Evolutionary conservation across 2,888 invertebrate genomes (phyloP).

Genomic region (Pimpla rufipes): DNA sequence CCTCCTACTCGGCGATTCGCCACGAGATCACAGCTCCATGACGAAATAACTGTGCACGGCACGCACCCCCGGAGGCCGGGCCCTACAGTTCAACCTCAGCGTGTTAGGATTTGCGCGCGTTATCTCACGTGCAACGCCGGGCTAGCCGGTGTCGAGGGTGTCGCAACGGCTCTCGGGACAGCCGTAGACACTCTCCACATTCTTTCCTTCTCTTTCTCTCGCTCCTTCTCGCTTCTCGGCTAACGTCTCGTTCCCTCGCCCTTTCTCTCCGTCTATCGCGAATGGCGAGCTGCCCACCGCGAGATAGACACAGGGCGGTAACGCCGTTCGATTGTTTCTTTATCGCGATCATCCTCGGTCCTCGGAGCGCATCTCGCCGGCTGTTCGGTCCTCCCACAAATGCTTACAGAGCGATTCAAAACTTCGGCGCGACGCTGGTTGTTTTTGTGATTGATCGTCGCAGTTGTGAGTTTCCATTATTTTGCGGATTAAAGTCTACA

Average conservation of each 20-base stretch:
- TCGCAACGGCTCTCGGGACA: constrained; percentile 42
- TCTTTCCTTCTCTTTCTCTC: constrained; percentile 21
- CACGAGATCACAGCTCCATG: constrained; percentile 67
- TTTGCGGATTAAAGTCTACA: too few relatives aligned
- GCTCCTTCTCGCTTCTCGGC: neutral
- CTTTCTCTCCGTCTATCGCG: constrained; percentile 40
- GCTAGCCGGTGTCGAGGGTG: constrained; percentile 39
- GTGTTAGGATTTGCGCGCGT: constrained; percentile 38
- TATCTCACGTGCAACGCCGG: constrained; percentile 39
- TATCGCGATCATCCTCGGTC: constrained; percentile 81
- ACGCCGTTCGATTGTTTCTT: constrained; percentile 82
- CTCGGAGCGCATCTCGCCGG: constrained; percentile 60
- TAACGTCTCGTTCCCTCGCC: neutral
- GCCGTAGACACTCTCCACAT: constrained; percentile 14
- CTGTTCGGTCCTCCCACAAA: constrained; percentile 70
- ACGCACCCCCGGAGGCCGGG: constrained; percentile 65
- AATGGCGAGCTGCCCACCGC: constrained; percentile 44
- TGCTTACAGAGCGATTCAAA: constrained; percentile 1
- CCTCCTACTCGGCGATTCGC: constrained; percentile 55
- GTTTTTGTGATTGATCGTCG: too few relatives aligned
- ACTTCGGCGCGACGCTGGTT: too few relatives aligned
- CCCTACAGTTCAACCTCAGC: constrained; percentile 42
- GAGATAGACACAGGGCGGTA: constrained; percentile 67
- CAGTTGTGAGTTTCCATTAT: too few relatives aligned
- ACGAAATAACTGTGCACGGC: constrained; percentile 71